Base-by-base conservation (phyloP, 2,113 vertebrate species). In the Lepus europaeus region DNA sequence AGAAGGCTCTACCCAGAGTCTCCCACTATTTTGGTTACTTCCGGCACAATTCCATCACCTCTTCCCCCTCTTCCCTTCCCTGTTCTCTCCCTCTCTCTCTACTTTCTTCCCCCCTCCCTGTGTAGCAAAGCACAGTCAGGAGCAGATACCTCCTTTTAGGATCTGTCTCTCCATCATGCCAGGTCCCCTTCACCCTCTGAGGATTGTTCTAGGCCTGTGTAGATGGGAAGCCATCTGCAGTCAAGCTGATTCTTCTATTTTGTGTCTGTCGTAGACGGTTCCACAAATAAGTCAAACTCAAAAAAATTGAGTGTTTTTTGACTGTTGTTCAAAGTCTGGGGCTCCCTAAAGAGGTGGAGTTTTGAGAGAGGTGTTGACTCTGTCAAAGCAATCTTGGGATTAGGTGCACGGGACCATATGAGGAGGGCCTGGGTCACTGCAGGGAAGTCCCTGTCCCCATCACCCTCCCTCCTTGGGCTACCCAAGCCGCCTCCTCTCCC, bases 331-430 rank as follows among this genome's bases (percentile, higher is more conserved):
- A 12, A 56, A 89, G 51, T 49, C 84, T 78, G 73, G n/a, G 33
- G 63, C 68, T 17, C 20, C 23, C 45, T 49, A 31, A 70, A 84
- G 53, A 80, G 27, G 23, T 70, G 49, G 6, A 51, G 78, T 23
- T 82, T 73, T n/a, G 3, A 49, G 22, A 73, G 27, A 81, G 31
- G 9, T 10, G 5, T 0, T 64, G 33, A 73, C 6, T 33, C 23
- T 45, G 82, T 73, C 33, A 70, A 0, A 33, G 76, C 14, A 64
- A 56, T 27, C 12, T 56, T 5, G 49, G 56, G 25, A 53, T 36
- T 13, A 76, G 36, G 6, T 19, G 9, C n/a, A 6, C 3, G 0
- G 20, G 36, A 29, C 23, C 51, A 3, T 0, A 10, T 9, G 6
- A 81, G 17, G 3, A 10, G 23, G 22, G 7, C 39, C 6, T 7